phyloP scores from a whole-genome alignment of 2,113 vertebrate species.

The Anas platyrhynchos region DNA sequence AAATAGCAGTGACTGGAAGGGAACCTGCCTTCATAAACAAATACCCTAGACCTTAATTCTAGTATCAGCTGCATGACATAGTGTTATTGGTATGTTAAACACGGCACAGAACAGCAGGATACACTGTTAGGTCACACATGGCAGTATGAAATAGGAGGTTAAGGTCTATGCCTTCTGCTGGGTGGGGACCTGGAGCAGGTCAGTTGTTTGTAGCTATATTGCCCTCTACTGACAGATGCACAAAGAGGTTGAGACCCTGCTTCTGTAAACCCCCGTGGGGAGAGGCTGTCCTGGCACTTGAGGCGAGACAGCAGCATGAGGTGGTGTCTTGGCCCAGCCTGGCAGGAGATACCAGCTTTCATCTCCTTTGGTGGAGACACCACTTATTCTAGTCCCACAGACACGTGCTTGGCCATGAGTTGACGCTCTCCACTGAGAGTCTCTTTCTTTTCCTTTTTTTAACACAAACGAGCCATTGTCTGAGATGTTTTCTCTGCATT shows the following conservation, averaged over 20 bases:
- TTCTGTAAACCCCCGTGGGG: neutral
- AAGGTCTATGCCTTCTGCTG: constrained; percentile 19
- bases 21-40: constrained; percentile 53
- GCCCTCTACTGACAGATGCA: constrained; percentile 65
- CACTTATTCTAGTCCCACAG: neutral
- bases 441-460: neutral
- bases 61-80: constrained; percentile 43
- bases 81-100: constrained; percentile 50
- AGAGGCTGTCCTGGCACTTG: neutral
- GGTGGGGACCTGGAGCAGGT: constrained; percentile 30
- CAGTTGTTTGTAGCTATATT: constrained; percentile 56
- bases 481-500: constrained; percentile 39
- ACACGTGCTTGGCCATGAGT: neutral
- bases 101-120: constrained; percentile 41
- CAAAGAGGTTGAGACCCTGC: constrained; percentile 4
- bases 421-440: neutral
- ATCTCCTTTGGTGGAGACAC: neutral
- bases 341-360: neutral
- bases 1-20: constrained; percentile 47
- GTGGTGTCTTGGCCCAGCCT: neutral
- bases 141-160: constrained; percentile 14
- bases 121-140: constrained; percentile 41
- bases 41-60: constrained; percentile 53
- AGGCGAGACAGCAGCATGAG: neutral
- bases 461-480: constrained; percentile 15